phyloP scores from a whole-genome alignment of 1,140 invertebrate species.

The Araneus ventricosus region DNA sequence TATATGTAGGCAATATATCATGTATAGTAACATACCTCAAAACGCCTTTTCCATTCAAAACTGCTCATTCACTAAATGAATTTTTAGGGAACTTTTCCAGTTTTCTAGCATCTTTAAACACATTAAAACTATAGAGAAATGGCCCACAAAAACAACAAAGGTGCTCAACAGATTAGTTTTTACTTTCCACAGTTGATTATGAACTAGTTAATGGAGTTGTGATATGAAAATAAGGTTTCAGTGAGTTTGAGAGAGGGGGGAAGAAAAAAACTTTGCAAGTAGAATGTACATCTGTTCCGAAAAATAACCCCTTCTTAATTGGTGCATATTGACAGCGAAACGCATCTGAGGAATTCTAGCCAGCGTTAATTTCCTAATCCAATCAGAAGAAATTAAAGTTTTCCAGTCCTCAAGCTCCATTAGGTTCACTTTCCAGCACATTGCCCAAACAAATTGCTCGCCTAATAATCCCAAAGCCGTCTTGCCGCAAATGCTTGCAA shows the following conservation, averaged over 20 bases:
- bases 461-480: slow-evolving; percentile 37
- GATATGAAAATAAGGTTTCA: neutral
- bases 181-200: too few species aligned
- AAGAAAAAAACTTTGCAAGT: too few species aligned
- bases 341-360: neutral
- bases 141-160: too few species aligned
- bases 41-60: too few species aligned
- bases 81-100: too few species aligned
- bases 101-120: too few species aligned
- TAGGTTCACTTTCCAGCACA: neutral
- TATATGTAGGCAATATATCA: too few species aligned
- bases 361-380: slow-evolving; percentile 26
- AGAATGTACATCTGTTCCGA: neutral
- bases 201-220: neutral
- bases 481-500: neutral
- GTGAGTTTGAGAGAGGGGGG: too few species aligned
- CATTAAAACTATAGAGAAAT: too few species aligned
- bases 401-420: slow-evolving; percentile 56
- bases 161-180: too few species aligned
- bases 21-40: too few species aligned
- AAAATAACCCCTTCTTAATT: neutral
- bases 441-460: slow-evolving; percentile 35
- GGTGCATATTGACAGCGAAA: slow-evolving; percentile 23
- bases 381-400: slow-evolving; percentile 57
- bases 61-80: too few species aligned